Percentiles rank a stretch among this genome's conserved stretches.
These are phyloP conservation scores for Drosophila hamatofila DNA, from an alignment of 2,888 invertebrate genomes.

Conservation along the genomic window DNA sequence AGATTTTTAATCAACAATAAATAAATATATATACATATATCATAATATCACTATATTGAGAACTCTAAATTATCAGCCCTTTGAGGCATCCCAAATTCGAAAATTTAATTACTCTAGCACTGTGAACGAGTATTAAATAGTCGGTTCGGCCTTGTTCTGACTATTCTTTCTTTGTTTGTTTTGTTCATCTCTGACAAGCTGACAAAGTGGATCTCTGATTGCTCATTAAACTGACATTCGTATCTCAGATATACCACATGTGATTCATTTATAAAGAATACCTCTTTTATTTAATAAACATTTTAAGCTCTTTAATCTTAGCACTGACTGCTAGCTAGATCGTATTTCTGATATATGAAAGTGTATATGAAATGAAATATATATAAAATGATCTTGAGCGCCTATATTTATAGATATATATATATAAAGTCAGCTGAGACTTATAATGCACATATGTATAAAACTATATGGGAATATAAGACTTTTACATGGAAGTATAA, in stretches of 20 bases:
- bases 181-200: slow-evolving; percentile 34
- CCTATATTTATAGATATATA: background rate
- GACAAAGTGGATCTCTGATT: slow-evolving; percentile 45
- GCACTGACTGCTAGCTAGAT: background rate
- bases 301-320: slow-evolving; percentile 8
- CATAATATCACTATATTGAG: no score
- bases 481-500: background rate
- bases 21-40: no score
- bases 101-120: background rate
- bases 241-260: slow-evolving; percentile 20
- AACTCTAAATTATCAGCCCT: no score
- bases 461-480: background rate
- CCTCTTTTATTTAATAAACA: slow-evolving; percentile 3
- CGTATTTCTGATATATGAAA: background rate
- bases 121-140: background rate
- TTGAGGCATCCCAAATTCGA: no score
- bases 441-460: background rate
- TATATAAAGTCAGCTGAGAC: background rate
- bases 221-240: slow-evolving; percentile 45
- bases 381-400: background rate
- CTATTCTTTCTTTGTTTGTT: background rate
- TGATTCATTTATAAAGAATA: slow-evolving; percentile 16
- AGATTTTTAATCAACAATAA: no score
- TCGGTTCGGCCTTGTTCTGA: background rate
- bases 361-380: background rate